A percentile compares a stretch with the other conserved stretches of the same genome.
phyloP scores from a whole-genome alignment of 1,140 invertebrate species.

The Carcinoscorpius rotundicauda region DNA sequence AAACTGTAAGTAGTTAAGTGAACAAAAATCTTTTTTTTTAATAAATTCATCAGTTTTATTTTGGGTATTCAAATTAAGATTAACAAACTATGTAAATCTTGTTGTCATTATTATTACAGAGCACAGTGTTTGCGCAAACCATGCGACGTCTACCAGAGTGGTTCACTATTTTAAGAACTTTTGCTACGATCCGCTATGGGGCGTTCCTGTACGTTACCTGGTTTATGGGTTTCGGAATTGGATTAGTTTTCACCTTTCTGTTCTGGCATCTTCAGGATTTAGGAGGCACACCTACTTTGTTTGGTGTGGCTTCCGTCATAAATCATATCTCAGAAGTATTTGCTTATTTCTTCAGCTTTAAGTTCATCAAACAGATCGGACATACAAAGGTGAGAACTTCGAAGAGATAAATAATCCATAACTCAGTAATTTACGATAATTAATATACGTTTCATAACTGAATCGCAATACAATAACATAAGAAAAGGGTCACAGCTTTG shows the following conservation, averaged over 20 bases:
- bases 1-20: no score
- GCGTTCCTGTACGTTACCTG: constrained; percentile 93
- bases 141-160: constrained; percentile 80
- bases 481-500: no score
- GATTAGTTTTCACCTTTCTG: constrained; percentile 95
- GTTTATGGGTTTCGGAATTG: constrained; percentile 99
- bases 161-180: constrained; percentile 78
- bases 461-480: no score
- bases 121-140: constrained; percentile 84
- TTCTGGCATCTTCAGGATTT: constrained; percentile 98
- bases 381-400: constrained; percentile 62
- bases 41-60: no score
- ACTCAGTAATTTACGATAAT: no score
- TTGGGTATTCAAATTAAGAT: no score
- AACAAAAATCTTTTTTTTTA: no score
- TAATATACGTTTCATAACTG: no score
- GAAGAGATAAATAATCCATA: no score
- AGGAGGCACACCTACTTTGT: constrained; percentile 90
- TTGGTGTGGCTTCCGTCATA: constrained; percentile 94
- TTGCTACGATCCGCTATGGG: constrained; percentile 77
- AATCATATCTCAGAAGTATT: constrained; percentile 98
- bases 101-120: constrained; percentile 37
- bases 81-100: no score
- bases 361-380: constrained; percentile 83
- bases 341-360: constrained; percentile 95